phyloP scores from a whole-genome alignment of 2,113 vertebrate genomes.

The Pachypanchax playfairii region DNA sequence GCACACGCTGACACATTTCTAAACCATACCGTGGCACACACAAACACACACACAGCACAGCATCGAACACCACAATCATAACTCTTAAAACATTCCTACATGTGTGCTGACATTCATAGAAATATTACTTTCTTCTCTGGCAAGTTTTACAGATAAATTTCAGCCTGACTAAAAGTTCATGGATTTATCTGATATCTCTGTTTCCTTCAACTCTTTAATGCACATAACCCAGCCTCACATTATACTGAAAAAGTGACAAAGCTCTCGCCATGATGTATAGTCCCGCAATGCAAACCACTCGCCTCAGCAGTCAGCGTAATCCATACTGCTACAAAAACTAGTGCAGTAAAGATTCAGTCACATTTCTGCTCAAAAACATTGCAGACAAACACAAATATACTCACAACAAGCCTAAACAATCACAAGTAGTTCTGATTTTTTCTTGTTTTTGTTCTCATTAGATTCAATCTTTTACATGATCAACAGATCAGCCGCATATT shows the following conservation, averaged over 20 bases:
- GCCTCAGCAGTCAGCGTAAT: conserved; percentile 5
- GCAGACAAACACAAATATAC: background rate
- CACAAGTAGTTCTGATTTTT: conserved; percentile 33
- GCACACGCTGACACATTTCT: conserved; percentile 42
- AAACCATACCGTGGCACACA: conserved; percentile 50
- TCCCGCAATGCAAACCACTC: conserved; percentile 38
- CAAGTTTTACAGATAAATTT: conserved; percentile 54
- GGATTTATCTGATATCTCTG: conserved; percentile 49
- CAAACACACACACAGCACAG: conserved; percentile 37
- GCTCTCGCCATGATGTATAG: conserved; percentile 47
- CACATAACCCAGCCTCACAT: conserved; percentile 44
- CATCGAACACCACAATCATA: conserved; percentile 22
- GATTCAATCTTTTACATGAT: conserved; percentile 32
- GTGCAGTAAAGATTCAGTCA: conserved; percentile 9
- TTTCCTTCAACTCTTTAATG: conserved; percentile 46
- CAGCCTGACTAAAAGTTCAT: conserved; percentile 43
- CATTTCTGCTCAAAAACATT: conserved; percentile 21
- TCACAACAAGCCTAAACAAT: conserved; percentile 1
- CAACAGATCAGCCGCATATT: conserved; percentile 29
- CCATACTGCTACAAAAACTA: conserved; percentile 11
- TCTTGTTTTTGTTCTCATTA: conserved; percentile 26
- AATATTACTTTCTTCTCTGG: conserved; percentile 64
- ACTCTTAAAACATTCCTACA: conserved; percentile 47
- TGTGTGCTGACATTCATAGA: conserved; percentile 37
- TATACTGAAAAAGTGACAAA: conserved; percentile 46